Evolutionary conservation across 2,888 invertebrate species (phyloP), one percentile per base, ranked within the genome.

Genomic region (Lypha dubia): DNA sequence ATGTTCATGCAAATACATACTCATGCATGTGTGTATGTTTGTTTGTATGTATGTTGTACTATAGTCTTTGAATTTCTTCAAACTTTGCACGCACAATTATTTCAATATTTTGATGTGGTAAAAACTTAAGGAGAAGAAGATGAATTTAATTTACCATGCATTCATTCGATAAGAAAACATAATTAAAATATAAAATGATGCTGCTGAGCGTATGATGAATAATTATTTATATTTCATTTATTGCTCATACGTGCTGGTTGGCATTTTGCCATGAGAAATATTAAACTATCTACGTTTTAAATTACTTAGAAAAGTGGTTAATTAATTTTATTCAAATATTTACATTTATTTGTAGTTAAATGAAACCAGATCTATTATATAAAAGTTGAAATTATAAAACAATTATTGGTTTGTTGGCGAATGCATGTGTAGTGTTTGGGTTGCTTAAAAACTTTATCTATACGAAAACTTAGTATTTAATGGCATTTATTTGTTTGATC

Each of bases 221-320:
- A 75, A 65, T 56, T 65, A 65, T 65, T 65, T 75, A 8, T 15
- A 38, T 51, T 24, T 32, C 15, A 20, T 20, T 65, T 20, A 75
- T 56, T 32, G 53, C 20, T 75, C 75, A 75, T 75, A 65, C 75
- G 56, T 44, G 11, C 13, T n/a, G n/a, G n/a, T n/a, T n/a, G n/a
- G n/a, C n/a, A n/a, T n/a, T n/a, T n/a, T n/a, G n/a, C n/a, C n/a
- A n/a, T n/a, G n/a, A n/a, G n/a, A n/a, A n/a, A n/a, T n/a, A n/a
- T n/a, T n/a, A n/a, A n/a, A n/a, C n/a, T 28, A 2, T 28, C 28
- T 28, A 5, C 28, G 28, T 28, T 28, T 28, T 7, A 22, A 46
- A 17, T 46, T 46, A 46, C 8, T 17, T 46, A 8, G 46, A 46
- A 51, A 51, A 51, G 24, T 53, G 28, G 53, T 53, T 53, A 53